A percentile compares a stretch with the other conserved stretches of the same genome.
These are phyloP conservation scores for Dendropsophus ebraccatus DNA, from an alignment of 2,113 vertebrate genomes.

Conservation along the genomic window DNA sequence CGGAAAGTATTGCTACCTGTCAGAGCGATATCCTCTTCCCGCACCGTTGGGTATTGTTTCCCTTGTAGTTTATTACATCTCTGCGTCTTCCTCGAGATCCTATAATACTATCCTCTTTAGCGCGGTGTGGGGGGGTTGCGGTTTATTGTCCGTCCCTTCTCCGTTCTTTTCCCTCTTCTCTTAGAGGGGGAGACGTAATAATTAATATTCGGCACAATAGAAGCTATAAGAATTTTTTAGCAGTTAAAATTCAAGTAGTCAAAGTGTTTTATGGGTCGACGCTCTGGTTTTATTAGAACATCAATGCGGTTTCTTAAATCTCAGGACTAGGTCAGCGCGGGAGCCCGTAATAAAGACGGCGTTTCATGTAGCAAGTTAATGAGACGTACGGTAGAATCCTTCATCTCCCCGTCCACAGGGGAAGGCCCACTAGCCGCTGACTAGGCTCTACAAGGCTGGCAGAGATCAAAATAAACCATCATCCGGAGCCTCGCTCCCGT, in stretches of 20 bases:
- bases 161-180: no score
- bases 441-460: conserved; percentile 30
- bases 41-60: no score
- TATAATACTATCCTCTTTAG: no score
- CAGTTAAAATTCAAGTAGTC: conserved; percentile 6
- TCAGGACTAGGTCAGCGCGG: conserved; percentile 36
- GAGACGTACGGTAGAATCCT: conserved; percentile 41
- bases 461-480: conserved; percentile 49
- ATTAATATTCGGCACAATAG: background rate
- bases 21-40: no score
- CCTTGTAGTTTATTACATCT: no score
- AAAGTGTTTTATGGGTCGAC: conserved; percentile 6
- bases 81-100: no score
- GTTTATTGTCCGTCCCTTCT: no score
- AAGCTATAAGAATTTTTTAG: background rate
- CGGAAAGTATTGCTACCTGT: no score
- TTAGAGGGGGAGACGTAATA: background rate
- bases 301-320: conserved; percentile 46
- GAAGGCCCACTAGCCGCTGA: conserved; percentile 41
- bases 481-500: conserved; percentile 9
- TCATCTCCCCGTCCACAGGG: conserved; percentile 47
- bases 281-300: conserved; percentile 31
- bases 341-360: conserved; percentile 36
- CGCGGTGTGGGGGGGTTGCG: no score
- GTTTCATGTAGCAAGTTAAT: conserved; percentile 50